A percentile compares a stretch with the other conserved stretches of the same genome.
Conservation (phyloP, 2,888 invertebrate genomes). For the Orthosia gothica region DNA sequence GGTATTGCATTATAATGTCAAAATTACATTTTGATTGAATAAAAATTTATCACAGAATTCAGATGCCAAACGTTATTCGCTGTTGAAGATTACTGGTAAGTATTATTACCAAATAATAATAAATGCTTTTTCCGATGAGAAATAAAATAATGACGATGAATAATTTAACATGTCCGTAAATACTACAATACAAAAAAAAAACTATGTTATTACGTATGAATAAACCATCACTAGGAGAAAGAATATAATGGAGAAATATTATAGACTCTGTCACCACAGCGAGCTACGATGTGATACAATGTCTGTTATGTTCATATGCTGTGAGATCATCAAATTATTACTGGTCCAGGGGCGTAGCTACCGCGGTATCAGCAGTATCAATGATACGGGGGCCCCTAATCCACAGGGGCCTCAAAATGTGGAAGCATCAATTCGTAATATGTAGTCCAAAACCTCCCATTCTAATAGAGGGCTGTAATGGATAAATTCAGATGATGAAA, state of each 20-base stretch:
- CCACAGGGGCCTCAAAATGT: no score
- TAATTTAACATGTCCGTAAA: conserved; percentile 62
- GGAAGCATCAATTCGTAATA: no score
- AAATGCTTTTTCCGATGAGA: conserved; percentile 63
- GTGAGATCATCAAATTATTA: conserved; percentile 53
- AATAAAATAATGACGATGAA: conserved; percentile 58
- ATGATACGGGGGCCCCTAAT: no score
- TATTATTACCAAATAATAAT: conserved; percentile 58
- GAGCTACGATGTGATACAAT: conserved; percentile 2
- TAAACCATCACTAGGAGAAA: conserved; percentile 67
- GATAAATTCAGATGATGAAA: no score
- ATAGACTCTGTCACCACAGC: conserved; percentile 46
- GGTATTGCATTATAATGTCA: conserved; percentile 72
- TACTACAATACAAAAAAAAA: conserved; percentile 61
- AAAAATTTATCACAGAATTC: conserved; percentile 85
- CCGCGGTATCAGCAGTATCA: no score
- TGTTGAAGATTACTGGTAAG: conserved; percentile 61
- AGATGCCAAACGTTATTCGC: conserved; percentile 75
- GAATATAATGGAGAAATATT: conserved; percentile 57
- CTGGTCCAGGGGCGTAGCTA: neutral
- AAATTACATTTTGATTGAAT: conserved; percentile 81
- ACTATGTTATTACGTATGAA: conserved; percentile 69
- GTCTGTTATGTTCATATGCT: conserved; percentile 14
- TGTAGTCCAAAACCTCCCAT: no score
- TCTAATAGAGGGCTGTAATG: no score